Conservation (phyloP, 2,113 vertebrate genomes). For the Polypterus senegalus region DNA sequence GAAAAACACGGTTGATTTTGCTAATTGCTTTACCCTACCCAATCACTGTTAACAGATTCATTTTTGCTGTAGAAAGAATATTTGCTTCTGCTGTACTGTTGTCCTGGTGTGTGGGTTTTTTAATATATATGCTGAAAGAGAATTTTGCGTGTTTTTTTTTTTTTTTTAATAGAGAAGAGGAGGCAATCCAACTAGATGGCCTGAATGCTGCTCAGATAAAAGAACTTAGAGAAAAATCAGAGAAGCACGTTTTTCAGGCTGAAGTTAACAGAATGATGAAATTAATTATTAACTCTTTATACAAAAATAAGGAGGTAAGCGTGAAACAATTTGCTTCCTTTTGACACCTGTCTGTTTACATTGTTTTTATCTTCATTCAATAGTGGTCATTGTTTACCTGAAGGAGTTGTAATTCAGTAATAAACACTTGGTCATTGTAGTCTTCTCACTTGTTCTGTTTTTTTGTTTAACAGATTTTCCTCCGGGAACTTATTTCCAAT, state of each 20-base stretch:
- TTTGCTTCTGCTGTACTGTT: too few species aligned
- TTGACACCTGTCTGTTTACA: neutral
- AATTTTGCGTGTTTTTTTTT: neutral
- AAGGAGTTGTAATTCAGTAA: too few species aligned
- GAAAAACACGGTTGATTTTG: too few species aligned
- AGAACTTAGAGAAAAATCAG: slow-evolving; percentile 90
- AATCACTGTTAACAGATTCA: too few species aligned
- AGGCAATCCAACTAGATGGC: slow-evolving; percentile 90
- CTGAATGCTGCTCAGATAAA: slow-evolving; percentile 92
- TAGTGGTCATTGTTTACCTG: neutral
- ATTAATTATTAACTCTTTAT: slow-evolving; percentile 93
- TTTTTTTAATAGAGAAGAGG: slow-evolving; percentile 72
- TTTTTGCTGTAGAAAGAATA: too few species aligned
- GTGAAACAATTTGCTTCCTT: neutral
- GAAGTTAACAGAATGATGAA: slow-evolving; percentile 99
- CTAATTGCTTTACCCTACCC: too few species aligned
- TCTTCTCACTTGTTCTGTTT: slow-evolving; percentile 6
- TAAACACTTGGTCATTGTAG: too few species aligned
- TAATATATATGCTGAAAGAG: too few species aligned
- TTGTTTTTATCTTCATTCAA: neutral
- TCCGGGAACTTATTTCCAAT: slow-evolving; percentile 87
- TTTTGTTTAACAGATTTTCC: slow-evolving; percentile 63
- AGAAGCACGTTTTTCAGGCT: slow-evolving; percentile 91
- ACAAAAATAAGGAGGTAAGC: slow-evolving; percentile 95
- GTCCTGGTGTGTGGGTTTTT: too few species aligned